Evolutionary conservation across 2,888 invertebrate species (phyloP), one percentile per base, ranked within the genome.

Genomic region (Hofmannophila pseudospretella): DNA sequence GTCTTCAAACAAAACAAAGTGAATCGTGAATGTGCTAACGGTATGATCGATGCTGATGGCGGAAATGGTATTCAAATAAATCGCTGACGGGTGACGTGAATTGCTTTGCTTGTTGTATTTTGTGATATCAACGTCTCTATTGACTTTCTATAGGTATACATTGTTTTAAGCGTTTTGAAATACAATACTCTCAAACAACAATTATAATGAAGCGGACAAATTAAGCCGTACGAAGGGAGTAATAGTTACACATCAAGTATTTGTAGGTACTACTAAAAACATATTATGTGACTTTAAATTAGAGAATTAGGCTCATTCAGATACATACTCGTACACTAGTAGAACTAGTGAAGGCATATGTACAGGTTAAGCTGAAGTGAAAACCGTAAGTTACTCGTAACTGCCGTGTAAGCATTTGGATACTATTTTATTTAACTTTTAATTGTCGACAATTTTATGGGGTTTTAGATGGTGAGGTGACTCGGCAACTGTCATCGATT

Each of bases 331-430:
- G n/a, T n/a, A n/a, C n/a, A n/a, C n/a, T 42, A 49, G 36, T 45
- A 64, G 69, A 75, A 69, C 68, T 64, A 73, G 62, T 67, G 63
- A 82, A 78, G 76, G 72, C 61, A 63, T 42, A 57, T 58, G 51
- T 67, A 67, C 52, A 72, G 53, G 48, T 38, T 48, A 76, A 73
- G 75, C 73, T 62, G 70, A 75, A 70, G 72, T 64, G 65, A 72
- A 68, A 62, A 50, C 45, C 51, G 58, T 62, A 58, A 70, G 57
- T 69, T 70, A n/a, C n/a, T n/a, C n/a, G n/a, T n/a, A 63, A 60
- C 65, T 72, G 72, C 71, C 67, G 65, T 72, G 63, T 53, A 68
- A 78, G 72, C 69, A 47, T 49, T 45, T n/a, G 51, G 46, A 44
- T 32, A 7, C 35, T 9, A 8, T 51, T 41, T 44, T 35, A 35